Evolutionary conservation across 2,113 vertebrate genomes (phyloP).

Genomic region (Pseudolaguvia tuberculata): DNA sequence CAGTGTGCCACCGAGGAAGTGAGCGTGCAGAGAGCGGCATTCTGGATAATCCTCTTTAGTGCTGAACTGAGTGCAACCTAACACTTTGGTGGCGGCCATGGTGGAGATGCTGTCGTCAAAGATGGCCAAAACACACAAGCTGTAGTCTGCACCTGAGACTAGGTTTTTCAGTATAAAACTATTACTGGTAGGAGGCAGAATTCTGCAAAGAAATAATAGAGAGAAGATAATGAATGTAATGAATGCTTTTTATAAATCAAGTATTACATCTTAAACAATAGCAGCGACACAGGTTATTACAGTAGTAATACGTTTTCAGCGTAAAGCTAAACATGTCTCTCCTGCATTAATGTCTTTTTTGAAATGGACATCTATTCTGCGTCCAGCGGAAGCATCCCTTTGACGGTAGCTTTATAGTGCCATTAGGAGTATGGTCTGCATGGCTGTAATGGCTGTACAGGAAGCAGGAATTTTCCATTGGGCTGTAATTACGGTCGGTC

Average conservation of each 20-base stretch:
- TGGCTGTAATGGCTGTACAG: slow-evolving; percentile 32
- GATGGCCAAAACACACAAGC: slow-evolving; percentile 84
- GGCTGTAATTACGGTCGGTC: slow-evolving; percentile 31
- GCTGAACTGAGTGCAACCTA: slow-evolving; percentile 83
- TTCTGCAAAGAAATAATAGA: slow-evolving; percentile 61
- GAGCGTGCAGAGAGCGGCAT: slow-evolving; percentile 83
- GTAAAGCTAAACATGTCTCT: neutral
- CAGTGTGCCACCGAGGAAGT: slow-evolving; percentile 85
- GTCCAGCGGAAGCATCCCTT: slow-evolving; percentile 24
- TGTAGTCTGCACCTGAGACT: slow-evolving; percentile 80
- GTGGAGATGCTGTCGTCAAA: slow-evolving; percentile 78
- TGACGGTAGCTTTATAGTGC: slow-evolving; percentile 18
- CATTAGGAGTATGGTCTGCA: slow-evolving; percentile 35
- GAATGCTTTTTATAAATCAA: neutral
- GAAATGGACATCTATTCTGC: neutral
- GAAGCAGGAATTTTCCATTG: slow-evolving; percentile 32
- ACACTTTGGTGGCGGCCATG: slow-evolving; percentile 76
- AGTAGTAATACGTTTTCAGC: neutral
- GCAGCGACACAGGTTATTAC: neutral
- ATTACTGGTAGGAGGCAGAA: slow-evolving; percentile 77
- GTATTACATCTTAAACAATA: neutral
- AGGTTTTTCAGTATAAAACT: slow-evolving; percentile 82
- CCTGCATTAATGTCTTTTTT: slow-evolving; percentile 2
- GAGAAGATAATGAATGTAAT: slow-evolving; percentile 6
- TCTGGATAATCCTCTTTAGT: slow-evolving; percentile 81